These are phyloP conservation scores for Semnornis frantzii DNA, from an alignment of 2,113 vertebrate species.

Conservation along the genomic window DNA sequence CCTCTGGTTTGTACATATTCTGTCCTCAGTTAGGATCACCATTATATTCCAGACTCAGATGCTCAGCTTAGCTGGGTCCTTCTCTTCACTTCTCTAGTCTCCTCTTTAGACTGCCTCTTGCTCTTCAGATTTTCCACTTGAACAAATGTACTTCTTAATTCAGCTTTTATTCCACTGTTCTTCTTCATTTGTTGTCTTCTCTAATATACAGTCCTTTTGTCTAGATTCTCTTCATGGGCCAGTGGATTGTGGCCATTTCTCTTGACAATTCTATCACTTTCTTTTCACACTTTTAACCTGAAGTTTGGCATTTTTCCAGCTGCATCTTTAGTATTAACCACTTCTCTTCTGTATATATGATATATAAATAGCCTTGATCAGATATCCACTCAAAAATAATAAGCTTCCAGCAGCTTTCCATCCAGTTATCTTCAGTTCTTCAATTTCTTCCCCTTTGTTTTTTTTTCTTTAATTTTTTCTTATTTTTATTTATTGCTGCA, in stretches of 20 bases:
- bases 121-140: neutral
- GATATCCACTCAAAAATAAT: slow-evolving; percentile 32
- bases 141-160: neutral
- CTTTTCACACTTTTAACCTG: neutral
- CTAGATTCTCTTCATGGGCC: neutral
- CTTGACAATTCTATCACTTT: neutral
- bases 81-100: neutral
- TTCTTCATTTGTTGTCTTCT: neutral
- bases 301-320: slow-evolving; percentile 7
- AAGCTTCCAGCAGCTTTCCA: slow-evolving; percentile 30
- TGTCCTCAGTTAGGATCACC: neutral
- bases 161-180: neutral
- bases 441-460: neutral
- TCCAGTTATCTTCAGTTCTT: neutral
- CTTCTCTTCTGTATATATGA: neutral
- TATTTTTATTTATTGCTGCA: neutral
- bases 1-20: neutral
- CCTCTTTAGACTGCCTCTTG: neutral
- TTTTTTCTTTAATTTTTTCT: neutral
- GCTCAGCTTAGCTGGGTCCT: neutral
- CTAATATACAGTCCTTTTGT: neutral
- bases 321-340: neutral
- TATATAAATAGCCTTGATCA: slow-evolving; percentile 23
- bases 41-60: neutral
- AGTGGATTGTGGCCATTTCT: neutral